These are phyloP conservation scores for Mohoua ochrocephala DNA, from an alignment of 2,113 vertebrate genomes.

Conservation along the genomic window DNA sequence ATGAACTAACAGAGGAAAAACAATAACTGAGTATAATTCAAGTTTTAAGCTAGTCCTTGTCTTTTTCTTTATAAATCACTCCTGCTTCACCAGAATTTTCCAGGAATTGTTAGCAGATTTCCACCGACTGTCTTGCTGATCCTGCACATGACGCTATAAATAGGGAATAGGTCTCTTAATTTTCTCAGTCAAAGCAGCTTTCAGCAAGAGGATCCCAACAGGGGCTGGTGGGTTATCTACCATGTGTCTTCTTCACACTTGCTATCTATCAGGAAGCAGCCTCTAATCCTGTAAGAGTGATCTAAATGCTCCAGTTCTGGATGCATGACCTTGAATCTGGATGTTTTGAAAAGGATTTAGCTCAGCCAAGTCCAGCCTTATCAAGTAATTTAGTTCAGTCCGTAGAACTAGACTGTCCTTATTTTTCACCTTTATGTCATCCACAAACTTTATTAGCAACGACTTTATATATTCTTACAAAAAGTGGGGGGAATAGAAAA, in stretches of 20 bases:
- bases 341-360: background rate
- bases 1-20: background rate
- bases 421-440: background rate
- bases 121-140: background rate
- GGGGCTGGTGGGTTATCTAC: background rate
- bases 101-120: background rate
- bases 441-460: background rate
- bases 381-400: background rate
- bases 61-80: background rate
- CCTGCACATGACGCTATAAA: background rate
- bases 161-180: background rate
- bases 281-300: background rate
- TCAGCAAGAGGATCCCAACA: background rate
- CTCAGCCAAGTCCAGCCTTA: background rate
- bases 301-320: background rate
- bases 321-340: background rate
- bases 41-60: background rate
- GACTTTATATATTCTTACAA: background rate
- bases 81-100: background rate
- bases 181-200: background rate
- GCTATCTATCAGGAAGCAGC: background rate
- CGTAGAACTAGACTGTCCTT: background rate
- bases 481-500: background rate
- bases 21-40: background rate
- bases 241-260: background rate